These are phyloP conservation scores for Actias luna DNA, from an alignment of 2,888 invertebrate species.

Conservation along the genomic window DNA sequence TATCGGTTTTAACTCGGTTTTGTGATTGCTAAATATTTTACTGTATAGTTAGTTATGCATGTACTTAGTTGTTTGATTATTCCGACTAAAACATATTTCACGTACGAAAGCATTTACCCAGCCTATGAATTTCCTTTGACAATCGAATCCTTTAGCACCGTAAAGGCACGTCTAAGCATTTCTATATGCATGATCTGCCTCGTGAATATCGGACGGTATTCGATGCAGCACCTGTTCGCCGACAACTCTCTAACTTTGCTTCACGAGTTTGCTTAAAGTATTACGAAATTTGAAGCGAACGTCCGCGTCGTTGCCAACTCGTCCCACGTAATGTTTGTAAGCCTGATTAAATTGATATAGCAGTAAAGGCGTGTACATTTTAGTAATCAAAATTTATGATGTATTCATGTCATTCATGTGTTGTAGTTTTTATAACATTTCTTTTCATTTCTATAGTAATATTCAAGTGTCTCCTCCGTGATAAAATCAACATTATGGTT, in stretches of 20 bases:
- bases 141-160: slow-evolving; percentile 14
- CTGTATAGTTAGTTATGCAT: neutral
- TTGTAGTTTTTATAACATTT: too few relatives aligned
- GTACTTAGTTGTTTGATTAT: neutral
- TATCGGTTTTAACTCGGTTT: too few relatives aligned
- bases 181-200: slow-evolving; percentile 45
- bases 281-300: slow-evolving; percentile 70
- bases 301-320: slow-evolving; percentile 46
- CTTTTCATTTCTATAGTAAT: too few relatives aligned
- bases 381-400: neutral
- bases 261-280: slow-evolving; percentile 73
- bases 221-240: slow-evolving; percentile 68
- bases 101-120: slow-evolving; percentile 4
- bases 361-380: slow-evolving; percentile 17
- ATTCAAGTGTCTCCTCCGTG: too few relatives aligned
- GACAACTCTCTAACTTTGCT: slow-evolving; percentile 60
- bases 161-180: slow-evolving; percentile 38
- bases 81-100: neutral
- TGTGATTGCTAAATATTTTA: too few relatives aligned
- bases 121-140: slow-evolving; percentile 17
- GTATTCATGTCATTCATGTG: too few relatives aligned
- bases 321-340: slow-evolving; percentile 64
- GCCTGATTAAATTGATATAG: slow-evolving; percentile 60
- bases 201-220: slow-evolving; percentile 63
- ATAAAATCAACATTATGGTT: too few relatives aligned